phyloP scores from a whole-genome alignment of 2,888 invertebrate genomes.

The Aphrophora alni region DNA sequence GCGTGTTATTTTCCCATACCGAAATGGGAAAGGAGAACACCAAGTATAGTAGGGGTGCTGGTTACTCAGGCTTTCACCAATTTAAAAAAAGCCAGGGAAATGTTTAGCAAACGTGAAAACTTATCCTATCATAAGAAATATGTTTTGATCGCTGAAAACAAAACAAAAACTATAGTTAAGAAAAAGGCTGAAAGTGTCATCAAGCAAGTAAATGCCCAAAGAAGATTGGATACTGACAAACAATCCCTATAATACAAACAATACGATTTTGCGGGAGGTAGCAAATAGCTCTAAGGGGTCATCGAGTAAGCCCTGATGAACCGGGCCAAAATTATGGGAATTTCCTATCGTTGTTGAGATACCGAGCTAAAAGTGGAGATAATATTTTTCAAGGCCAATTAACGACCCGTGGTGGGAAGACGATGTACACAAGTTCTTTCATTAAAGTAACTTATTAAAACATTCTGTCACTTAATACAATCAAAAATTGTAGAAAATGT shows the following conservation, averaged over 20 bases:
- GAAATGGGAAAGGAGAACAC: too few species aligned
- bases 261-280: too few species aligned
- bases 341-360: slow-evolving; percentile 48
- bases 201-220: too few species aligned
- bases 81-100: slow-evolving; percentile 18
- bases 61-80: slow-evolving; percentile 3
- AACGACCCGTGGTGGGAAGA: slow-evolving; percentile 13
- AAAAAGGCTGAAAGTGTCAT: too few species aligned
- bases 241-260: too few species aligned
- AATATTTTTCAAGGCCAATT: slow-evolving; percentile 44
- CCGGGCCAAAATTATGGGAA: slow-evolving; percentile 44
- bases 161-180: slow-evolving; percentile 2
- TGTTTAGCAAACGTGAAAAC: too few species aligned
- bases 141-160: too few species aligned
- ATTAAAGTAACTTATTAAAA: slow-evolving; percentile 42
- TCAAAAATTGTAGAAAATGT: slow-evolving; percentile 15
- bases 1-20: too few species aligned
- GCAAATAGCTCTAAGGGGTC: slow-evolving; percentile 50
- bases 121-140: slow-evolving; percentile 16
- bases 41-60: too few species aligned
- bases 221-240: background rate
- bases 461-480: slow-evolving; percentile 17
- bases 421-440: too few species aligned
- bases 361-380: slow-evolving; percentile 46
- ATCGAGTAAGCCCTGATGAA: slow-evolving; percentile 36